Evolutionary conservation across 64 coral and sea anemone species (phyloP), one percentile per base, ranked within the genome.

Genomic region (Acropora yongei): DNA sequence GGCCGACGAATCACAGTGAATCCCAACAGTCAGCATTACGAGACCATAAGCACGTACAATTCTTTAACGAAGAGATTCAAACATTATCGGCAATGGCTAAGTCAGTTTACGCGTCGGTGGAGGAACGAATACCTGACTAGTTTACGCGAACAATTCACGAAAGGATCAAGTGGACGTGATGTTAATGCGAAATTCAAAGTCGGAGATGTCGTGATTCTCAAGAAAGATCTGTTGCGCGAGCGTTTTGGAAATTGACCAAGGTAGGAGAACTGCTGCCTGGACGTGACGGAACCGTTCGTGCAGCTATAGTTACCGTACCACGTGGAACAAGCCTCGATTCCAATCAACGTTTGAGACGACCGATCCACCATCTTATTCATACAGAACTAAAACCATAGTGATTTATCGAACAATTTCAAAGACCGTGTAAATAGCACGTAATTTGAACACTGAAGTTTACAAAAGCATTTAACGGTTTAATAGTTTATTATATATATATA

Each of bases 211-310:
- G 88, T 90, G 12, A 80, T 80, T 50, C 18, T 90, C 5, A 78
- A 79, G 65, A 80, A 71, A 4, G 77, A 69, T 68, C 65, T 17
- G 4, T 75, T 0, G 66, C 43, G 5, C 42, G 60, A 16, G 77
- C 58, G 39, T 81, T 80, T 50, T 90, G 88, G 88, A 90, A 90
- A 40, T 65, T 89, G 41, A 50, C 74, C 0, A 89, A 79, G 17
- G 74, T 89, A 7, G 87, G 79, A 41, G 50, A 89, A 68, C 6
- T 89, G 55, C 44, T 79, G 44, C 20, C 11, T 46, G 87, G 87
- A 11, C 40, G 63, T 2, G 88, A 80, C 47, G 43, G 60, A 47
- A 44, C 51, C 30, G 43, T 49, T 0, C 30, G 88, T 14, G n/a
- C 78, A 50, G 89, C 78, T 14, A 10, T 72, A 4, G 77, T 90